phyloP scores from a whole-genome alignment of 2,797 vertebrate species.

The Gallinago stenura region DNA sequence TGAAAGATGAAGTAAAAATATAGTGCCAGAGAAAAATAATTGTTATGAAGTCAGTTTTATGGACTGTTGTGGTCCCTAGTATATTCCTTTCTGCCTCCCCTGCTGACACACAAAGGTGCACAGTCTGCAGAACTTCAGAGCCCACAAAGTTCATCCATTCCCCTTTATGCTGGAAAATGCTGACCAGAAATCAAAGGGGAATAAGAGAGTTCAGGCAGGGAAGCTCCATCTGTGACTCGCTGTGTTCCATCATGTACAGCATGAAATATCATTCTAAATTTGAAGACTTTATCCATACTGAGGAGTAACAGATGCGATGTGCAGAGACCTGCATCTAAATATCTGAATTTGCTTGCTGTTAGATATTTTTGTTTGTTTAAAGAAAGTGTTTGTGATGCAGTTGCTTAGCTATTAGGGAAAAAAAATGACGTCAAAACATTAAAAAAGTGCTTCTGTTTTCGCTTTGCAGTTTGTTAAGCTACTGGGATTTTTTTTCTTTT shows the following conservation, averaged over 20 bases:
- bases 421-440: neutral
- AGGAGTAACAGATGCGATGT: neutral
- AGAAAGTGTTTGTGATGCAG: neutral
- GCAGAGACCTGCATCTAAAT: neutral
- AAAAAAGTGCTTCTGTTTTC: neutral
- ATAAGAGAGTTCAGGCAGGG: constrained; percentile 33
- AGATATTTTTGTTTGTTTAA: neutral
- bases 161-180: constrained; percentile 25
- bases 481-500: neutral
- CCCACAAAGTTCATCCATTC: neutral
- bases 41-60: neutral
- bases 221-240: constrained; percentile 1
- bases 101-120: neutral
- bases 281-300: neutral
- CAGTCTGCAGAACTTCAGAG: constrained; percentile 13
- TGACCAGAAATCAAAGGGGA: constrained; percentile 48
- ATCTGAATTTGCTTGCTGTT: neutral
- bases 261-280: neutral
- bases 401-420: neutral
- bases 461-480: constrained; percentile 24
- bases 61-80: neutral
- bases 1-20: neutral
- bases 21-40: neutral
- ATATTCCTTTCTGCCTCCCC: neutral
- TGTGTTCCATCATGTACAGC: neutral